Evolutionary conservation across 2,888 invertebrate species (phyloP), one percentile per base, ranked within the genome.

Genomic region (Drosophila infuscata): DNA sequence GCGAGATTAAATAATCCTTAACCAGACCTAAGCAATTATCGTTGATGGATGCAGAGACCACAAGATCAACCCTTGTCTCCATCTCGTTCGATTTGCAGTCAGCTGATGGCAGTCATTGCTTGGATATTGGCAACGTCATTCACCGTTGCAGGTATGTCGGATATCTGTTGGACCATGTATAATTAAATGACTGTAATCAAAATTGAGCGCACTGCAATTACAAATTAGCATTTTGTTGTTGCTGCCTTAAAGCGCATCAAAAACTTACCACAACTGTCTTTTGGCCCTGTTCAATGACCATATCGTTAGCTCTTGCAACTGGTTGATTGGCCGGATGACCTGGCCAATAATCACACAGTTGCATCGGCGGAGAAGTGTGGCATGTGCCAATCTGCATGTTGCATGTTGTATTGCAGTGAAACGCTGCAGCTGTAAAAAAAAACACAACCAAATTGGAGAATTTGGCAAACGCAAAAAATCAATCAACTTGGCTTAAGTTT

Each of bases 161-260:
- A n/a, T 33, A 60, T 30, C 43, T 46, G 51, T 30, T 25, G 33
- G 43, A 6, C 17, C 9, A 29, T 57, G 36, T 30, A 60, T 12
- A 9, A 43, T 32, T 20, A 9, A 17, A 11, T n/a, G 33, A 36
- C 38, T 60, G 51, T 68, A 65, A 80, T 67, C 64, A 66, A 65
- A 62, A 38, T 48, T 29, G 38, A 73, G 12, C 54, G 36, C 48
- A 66, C 49, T 33, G 56, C 60, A 75, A 80, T 82, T 82, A 82
- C 68, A 64, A 62, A 73, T 65, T 71, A 64, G 56, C 59, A 57
- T 76, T 70, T 79, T 83, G 77, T 83, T 67, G 72, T 64, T 76
- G 83, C 83, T 79, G 84, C 83, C 79, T 82, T 70, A 81, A 91
- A 91, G 91, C 91, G 87, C 91, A 89, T 86, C 79, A 76, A 81